phyloP scores from a whole-genome alignment of 1,140 invertebrate genomes.

The Chymomyza costata region DNA sequence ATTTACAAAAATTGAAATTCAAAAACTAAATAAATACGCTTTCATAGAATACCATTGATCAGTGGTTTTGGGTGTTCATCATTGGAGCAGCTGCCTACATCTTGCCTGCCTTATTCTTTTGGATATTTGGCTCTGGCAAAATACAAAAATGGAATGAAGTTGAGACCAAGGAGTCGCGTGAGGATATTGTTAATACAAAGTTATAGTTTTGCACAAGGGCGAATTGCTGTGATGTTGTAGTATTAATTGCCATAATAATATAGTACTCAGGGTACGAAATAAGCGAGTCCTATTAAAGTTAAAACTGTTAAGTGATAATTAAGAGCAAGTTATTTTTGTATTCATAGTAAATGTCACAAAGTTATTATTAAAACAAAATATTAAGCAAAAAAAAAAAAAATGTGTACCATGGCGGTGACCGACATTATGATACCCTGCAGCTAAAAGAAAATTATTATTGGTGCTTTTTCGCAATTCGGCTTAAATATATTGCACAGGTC shows the following conservation, averaged over 20 bases:
- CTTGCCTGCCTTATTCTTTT: slow-evolving; percentile 82
- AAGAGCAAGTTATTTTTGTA: slow-evolving; percentile 8
- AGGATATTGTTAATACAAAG: slow-evolving; percentile 70
- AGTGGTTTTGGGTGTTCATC: slow-evolving; percentile 87
- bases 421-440: too few species aligned
- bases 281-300: slow-evolving; percentile 59
- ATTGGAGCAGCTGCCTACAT: slow-evolving; percentile 83
- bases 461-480: too few species aligned
- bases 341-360: too few species aligned
- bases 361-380: too few species aligned
- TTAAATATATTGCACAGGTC: too few species aligned
- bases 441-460: too few species aligned
- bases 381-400: too few species aligned
- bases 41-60: slow-evolving; percentile 82
- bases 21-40: too few species aligned
- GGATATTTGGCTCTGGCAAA: slow-evolving; percentile 80
- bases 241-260: slow-evolving; percentile 30
- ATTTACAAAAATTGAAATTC: not conserved
- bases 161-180: slow-evolving; percentile 40
- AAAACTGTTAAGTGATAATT: slow-evolving; percentile 61
- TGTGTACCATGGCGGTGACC: too few species aligned
- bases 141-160: slow-evolving; percentile 82
- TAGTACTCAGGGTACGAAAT: slow-evolving; percentile 30
- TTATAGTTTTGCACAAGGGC: slow-evolving; percentile 52
- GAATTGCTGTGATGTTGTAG: slow-evolving; percentile 46